Evolutionary conservation across 2,797 vertebrate genomes (phyloP).

Genomic region (Muscicapa comitata): DNA sequence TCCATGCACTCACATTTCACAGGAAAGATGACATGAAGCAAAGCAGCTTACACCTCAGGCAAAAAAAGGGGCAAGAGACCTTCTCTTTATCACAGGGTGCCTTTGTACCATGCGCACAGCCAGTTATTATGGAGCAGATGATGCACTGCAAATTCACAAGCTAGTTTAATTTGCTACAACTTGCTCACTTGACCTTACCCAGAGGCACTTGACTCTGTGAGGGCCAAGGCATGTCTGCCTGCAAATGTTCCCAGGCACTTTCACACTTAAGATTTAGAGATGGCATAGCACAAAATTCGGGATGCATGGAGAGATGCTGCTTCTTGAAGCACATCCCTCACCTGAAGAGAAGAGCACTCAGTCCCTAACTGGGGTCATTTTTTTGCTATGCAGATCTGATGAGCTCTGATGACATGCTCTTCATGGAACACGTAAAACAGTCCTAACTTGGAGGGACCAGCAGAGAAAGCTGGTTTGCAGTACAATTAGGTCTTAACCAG

Average conservation of each 20-base stretch:
- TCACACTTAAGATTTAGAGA: neutral
- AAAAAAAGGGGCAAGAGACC: neutral
- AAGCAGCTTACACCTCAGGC: neutral
- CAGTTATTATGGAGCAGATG: neutral
- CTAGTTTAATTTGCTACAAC: neutral
- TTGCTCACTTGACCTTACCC: slow-evolving; percentile 24
- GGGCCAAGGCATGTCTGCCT: neutral
- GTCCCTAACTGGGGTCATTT: neutral
- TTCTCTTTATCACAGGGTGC: neutral
- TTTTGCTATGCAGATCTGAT: neutral
- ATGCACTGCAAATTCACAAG: neutral
- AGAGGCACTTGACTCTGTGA: neutral
- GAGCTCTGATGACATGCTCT: neutral
- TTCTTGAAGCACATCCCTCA: neutral
- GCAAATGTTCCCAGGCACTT: neutral
- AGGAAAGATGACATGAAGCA: neutral
- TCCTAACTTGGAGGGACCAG: neutral
- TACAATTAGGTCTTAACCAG: neutral
- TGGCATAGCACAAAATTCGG: neutral
- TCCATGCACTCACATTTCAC: neutral
- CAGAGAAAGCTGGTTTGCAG: neutral
- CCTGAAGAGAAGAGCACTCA: neutral
- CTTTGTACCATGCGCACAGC: neutral
- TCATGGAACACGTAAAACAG: neutral
- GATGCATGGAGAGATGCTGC: neutral